Base-by-base conservation (phyloP, 2,797 vertebrate genomes). In the Aselliscus stoliczkanus region DNA sequence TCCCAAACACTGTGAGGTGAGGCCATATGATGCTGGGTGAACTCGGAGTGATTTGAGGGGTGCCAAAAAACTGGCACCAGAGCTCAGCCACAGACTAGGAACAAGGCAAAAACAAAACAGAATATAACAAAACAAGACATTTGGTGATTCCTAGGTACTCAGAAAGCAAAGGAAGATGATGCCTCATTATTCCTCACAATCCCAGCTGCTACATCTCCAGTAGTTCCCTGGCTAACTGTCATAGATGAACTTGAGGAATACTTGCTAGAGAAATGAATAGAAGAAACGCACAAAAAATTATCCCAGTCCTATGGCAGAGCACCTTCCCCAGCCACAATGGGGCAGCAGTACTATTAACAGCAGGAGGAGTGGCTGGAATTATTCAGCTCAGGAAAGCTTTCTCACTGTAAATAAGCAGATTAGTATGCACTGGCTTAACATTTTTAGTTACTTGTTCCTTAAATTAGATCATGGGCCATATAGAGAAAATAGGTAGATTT, bases 381-480 rank as follows among this genome's bases (percentile, higher is more conserved):
- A 93, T 2, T 58, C 37, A 54, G 75, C 86, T 88, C 34, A 44
- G 86, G 39, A 73, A 88, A 95, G 80, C 56, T 93, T 94, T 90
- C 72, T 92, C 72, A 7, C 27, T 18, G 23, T 77, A 80, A 88
- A 34, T 42, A 96, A 95, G 84, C 54, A 84, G 93, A 96, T 95
- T 90, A 95, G 67, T 72, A 75, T 79, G 42, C 29, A 67, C 0
- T 64, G 67, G 82, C 64, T 95, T 95, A 96, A 69, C 50, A 84
- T 27, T 72, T 86, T 94, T 86, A 95, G 73, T 83, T 92, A 76
- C 88, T 79, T 76, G 25, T 47, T 96, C 50, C 93, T 97, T 93
- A 96, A 90, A 96, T 95, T 82, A 96, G 90, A 92, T 79, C 50
- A 60, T 23, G 11, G 54, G 70, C 62, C 84, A 94, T 64, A 77